A percentile compares a stretch with the other conserved stretches of the same genome.
These are phyloP conservation scores for Caerostris darwini DNA, from an alignment of 1,140 invertebrate genomes.

Conservation along the genomic window DNA sequence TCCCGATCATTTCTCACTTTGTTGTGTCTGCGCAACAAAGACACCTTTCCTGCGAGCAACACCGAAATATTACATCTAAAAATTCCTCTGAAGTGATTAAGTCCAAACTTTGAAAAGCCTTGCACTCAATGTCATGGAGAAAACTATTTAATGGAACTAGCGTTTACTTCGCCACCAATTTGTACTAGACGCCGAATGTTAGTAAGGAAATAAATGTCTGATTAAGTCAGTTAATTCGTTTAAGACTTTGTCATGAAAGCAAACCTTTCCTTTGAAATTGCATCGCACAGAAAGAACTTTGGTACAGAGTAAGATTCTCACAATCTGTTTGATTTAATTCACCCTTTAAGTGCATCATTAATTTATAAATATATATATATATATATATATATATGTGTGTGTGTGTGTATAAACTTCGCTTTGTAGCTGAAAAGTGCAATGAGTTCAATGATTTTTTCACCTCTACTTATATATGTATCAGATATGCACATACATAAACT, in stretches of 20 bases:
- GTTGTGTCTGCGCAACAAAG: background rate
- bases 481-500: too few species aligned
- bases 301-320: background rate
- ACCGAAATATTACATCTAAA: background rate
- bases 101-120: background rate
- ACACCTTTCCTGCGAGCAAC: background rate
- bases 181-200: slow-evolving; percentile 3
- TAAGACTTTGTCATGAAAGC: slow-evolving; percentile 14
- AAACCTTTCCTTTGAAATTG: background rate
- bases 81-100: slow-evolving; percentile 30
- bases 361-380: too few species aligned
- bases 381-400: too few species aligned
- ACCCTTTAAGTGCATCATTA: background rate
- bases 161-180: background rate
- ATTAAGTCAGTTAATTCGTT: slow-evolving; percentile 13
- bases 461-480: too few species aligned
- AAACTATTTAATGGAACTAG: slow-evolving; percentile 10
- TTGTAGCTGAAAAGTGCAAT: too few species aligned
- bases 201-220: slow-evolving; percentile 38
- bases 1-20: background rate
- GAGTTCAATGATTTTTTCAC: too few species aligned
- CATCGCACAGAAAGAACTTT: background rate
- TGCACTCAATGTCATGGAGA: too few species aligned
- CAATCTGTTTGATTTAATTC: background rate
- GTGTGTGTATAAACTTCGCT: too few species aligned